These are phyloP conservation scores for Clarias macrocephalus DNA, from an alignment of 2,113 vertebrate genomes.

Conservation along the genomic window DNA sequence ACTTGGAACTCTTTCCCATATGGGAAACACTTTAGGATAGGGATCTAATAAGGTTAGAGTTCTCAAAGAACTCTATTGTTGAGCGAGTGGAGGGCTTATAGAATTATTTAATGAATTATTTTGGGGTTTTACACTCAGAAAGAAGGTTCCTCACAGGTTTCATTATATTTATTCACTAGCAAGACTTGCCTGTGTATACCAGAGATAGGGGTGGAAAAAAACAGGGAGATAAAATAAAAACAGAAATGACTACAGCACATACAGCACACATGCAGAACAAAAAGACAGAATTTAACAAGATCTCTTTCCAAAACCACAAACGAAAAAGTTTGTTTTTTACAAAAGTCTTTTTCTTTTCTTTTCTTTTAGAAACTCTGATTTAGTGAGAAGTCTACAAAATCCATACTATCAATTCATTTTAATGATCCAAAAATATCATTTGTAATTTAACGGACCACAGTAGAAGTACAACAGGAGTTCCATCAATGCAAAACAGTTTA, in stretches of 20 bases:
- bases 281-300: not conserved
- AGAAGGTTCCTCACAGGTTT: not conserved
- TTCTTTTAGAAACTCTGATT: not conserved
- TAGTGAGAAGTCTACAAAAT: not conserved
- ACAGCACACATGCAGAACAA: not conserved
- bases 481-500: slow-evolving; percentile 43
- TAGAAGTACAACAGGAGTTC: slow-evolving; percentile 1
- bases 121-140: not conserved
- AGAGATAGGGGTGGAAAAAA: not conserved
- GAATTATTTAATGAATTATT: not conserved
- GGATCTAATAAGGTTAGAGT: not conserved
- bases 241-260: not conserved
- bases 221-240: not conserved
- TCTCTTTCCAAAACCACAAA: not conserved
- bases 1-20: not conserved
- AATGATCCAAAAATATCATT: not conserved
- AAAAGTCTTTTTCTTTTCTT: not conserved
- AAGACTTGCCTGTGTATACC: not conserved
- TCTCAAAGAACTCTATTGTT: not conserved
- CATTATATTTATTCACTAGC: not conserved
- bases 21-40: not conserved
- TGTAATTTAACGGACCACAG: slow-evolving; percentile 14
- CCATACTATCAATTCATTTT: not conserved
- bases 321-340: not conserved
- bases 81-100: not conserved